Conservation (phyloP, 2,797 vertebrate species). For the Acanthurus leucopareius region DNA sequence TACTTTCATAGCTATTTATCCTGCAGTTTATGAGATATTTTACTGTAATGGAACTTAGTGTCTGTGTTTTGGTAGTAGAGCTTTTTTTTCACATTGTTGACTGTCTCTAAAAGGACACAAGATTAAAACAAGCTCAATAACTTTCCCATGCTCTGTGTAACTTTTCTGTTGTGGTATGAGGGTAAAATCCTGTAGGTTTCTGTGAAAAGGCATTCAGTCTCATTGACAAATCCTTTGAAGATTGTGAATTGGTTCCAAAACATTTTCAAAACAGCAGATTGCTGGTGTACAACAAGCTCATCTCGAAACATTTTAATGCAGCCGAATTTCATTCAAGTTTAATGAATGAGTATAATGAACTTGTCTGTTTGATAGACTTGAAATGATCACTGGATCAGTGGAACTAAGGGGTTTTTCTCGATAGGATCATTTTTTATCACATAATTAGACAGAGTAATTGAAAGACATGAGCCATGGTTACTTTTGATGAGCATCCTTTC, state of each 20-base stretch:
- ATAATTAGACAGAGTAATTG: too few species aligned
- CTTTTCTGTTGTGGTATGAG: neutral
- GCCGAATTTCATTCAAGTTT: constrained; percentile 1
- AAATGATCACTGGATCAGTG: neutral
- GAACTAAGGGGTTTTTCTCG: neutral
- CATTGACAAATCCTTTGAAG: too few species aligned
- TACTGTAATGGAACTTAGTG: neutral
- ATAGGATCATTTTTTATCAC: neutral
- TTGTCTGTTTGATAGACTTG: neutral
- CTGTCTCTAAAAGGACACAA: constrained; percentile 5
- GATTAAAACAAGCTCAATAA: constrained; percentile 1
- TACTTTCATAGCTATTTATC: neutral
- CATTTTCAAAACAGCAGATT: constrained; percentile 1
- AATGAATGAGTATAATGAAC: neutral
- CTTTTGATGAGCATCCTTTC: neutral
- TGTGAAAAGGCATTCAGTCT: too few species aligned
- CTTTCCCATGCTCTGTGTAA: constrained; percentile 4
- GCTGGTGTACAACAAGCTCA: neutral
- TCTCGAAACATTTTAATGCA: neutral
- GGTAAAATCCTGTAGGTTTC: too few species aligned
- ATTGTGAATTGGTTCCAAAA: neutral
- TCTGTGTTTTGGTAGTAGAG: constrained; percentile 1
- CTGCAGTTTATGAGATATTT: neutral
- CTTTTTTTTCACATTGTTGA: constrained; percentile 5
- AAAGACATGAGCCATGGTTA: neutral